A percentile compares a stretch with the other conserved stretches of the same genome.
Conservation (phyloP, 2,888 invertebrate genomes). For the Lasioglossum leucozonium region DNA sequence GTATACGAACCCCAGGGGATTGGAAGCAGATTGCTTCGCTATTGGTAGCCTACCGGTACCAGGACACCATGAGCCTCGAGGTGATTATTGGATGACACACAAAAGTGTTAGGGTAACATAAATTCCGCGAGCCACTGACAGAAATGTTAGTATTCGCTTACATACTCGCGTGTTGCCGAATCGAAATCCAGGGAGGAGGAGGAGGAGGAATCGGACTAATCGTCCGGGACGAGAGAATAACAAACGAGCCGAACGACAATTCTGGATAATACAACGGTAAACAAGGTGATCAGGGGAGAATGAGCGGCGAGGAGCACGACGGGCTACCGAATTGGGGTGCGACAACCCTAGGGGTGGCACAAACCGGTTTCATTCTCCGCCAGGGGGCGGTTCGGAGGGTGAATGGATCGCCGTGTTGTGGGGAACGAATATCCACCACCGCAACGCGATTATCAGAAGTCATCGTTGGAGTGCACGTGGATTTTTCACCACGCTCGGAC, state of each 20-base stretch:
- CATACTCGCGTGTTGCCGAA: too few species aligned
- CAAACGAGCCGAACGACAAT: constrained; percentile 33
- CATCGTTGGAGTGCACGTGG: too few species aligned
- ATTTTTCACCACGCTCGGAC: too few species aligned
- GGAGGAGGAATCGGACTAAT: background rate
- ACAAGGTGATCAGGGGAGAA: constrained; percentile 82
- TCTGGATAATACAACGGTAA: constrained; percentile 83
- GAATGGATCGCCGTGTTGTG: constrained; percentile 64
- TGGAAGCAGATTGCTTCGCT: constrained; percentile 74
- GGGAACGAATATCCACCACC: too few species aligned
- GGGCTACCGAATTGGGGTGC: constrained; percentile 71
- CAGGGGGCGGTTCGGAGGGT: constrained; percentile 78
- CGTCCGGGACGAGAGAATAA: background rate
- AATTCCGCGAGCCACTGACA: too few species aligned
- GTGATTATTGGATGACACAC: constrained; percentile 83
- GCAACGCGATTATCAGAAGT: too few species aligned
- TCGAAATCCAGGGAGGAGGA: background rate
- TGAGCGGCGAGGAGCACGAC: constrained; percentile 74
- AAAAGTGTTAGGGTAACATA: constrained; percentile 84
- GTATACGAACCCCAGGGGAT: background rate
- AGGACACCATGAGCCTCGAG: constrained; percentile 77
- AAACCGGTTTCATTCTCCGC: constrained; percentile 71
- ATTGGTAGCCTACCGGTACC: constrained; percentile 74
- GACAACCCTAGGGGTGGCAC: constrained; percentile 75
- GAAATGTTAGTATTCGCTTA: too few species aligned